A percentile compares a stretch with the other conserved stretches of the same genome.
Conservation (phyloP, 2,888 invertebrate genomes). For the Drymonia ruficornis region DNA sequence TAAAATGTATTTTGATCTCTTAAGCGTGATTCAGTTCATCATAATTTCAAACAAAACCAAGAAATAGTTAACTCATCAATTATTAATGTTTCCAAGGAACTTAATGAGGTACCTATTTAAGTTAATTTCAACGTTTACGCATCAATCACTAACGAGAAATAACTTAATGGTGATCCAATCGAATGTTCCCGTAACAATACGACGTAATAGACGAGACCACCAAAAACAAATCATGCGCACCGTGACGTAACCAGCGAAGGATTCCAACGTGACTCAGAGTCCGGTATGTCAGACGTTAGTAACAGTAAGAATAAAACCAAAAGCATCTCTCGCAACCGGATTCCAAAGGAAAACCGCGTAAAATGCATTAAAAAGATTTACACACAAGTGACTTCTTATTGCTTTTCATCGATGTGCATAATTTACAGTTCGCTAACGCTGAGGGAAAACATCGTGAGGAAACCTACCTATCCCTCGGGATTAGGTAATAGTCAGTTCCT, state of each 20-base stretch:
- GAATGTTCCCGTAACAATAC: constrained; percentile 33
- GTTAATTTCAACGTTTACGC: background rate
- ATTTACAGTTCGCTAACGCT: no score
- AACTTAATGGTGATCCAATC: constrained; percentile 25
- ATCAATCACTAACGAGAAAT: constrained; percentile 23
- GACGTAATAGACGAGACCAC: constrained; percentile 23
- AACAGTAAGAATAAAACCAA: constrained; percentile 35
- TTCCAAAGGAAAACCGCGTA: constrained; percentile 16
- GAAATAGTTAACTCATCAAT: no score
- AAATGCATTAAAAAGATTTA: background rate
- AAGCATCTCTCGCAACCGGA: constrained; percentile 32
- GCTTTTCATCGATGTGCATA: no score
- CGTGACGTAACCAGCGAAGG: constrained; percentile 69
- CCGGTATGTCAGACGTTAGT: constrained; percentile 44
- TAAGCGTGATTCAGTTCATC: no score
- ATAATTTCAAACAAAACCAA: no score
- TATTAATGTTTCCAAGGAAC: background rate
- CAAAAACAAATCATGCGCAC: constrained; percentile 50
- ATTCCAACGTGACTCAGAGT: constrained; percentile 69
- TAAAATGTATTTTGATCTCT: no score
- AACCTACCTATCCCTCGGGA: no score
- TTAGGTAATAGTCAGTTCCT: no score
- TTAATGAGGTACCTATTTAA: background rate
- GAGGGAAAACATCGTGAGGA: no score
- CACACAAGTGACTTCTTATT: background rate